These are phyloP conservation scores for Acipenser ruthenus DNA, from an alignment of 2,797 vertebrate species.

Conservation along the genomic window DNA sequence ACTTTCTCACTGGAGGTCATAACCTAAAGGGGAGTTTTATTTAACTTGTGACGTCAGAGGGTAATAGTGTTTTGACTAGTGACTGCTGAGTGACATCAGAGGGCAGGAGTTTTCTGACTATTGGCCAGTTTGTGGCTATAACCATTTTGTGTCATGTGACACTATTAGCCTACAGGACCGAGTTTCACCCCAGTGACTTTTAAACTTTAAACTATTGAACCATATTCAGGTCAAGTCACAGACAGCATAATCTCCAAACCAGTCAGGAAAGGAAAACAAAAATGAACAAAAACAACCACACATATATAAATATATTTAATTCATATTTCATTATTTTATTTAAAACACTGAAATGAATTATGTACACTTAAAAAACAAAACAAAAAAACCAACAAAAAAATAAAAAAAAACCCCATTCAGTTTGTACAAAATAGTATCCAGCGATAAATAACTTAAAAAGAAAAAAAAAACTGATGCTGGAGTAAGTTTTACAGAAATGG, in stretches of 20 bases:
- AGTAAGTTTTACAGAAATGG: conserved; percentile 39
- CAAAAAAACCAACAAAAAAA: no score
- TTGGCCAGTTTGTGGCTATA: no score
- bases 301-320: conserved; percentile 17
- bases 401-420: conserved; percentile 14
- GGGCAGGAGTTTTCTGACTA: no score
- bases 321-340: conserved; percentile 25
- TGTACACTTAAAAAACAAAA: conserved; percentile 23
- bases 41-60: no score
- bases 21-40: no score
- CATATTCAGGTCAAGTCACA: neutral
- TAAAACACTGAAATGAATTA: conserved; percentile 16
- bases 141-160: no score
- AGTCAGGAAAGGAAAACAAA: neutral
- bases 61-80: no score
- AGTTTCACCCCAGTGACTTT: neutral
- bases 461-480: conserved; percentile 34
- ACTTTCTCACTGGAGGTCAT: no score
- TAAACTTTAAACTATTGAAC: neutral
- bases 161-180: no score
- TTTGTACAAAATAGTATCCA: conserved; percentile 34
- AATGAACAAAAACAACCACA: neutral
- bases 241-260: neutral
- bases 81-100: no score
- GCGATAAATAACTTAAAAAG: conserved; percentile 41